phyloP scores from a whole-genome alignment of 2,113 vertebrate species.

The Acanthisitta chloris region DNA sequence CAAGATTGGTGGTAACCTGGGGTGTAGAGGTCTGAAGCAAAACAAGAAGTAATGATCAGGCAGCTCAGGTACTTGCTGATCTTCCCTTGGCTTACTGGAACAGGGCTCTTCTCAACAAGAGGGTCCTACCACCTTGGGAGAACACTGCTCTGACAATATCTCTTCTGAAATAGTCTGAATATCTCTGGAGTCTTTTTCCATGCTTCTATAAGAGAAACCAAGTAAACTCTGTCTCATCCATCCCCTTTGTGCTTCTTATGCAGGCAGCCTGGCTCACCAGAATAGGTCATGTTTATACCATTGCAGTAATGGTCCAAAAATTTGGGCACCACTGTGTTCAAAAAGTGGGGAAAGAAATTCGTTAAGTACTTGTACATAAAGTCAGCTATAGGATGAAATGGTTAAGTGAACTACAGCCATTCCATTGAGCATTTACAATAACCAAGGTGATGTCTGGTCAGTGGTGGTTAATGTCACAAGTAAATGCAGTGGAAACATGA shows the following conservation, averaged over 20 bases:
- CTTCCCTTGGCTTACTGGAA: not conserved
- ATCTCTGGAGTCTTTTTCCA: not conserved
- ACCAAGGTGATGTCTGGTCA: not conserved
- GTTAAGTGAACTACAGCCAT: not conserved
- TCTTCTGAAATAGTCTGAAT: not conserved
- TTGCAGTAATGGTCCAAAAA: not conserved
- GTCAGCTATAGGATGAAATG: not conserved
- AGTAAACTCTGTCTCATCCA: not conserved
- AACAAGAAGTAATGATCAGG: not conserved
- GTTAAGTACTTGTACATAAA: not conserved
- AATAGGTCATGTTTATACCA: not conserved
- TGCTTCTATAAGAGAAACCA: not conserved
- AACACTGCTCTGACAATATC: not conserved
- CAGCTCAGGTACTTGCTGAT: not conserved
- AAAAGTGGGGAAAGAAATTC: not conserved
- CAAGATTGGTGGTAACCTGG: not conserved
- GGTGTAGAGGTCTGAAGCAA: not conserved
- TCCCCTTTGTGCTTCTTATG: not conserved
- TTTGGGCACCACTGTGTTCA: not conserved
- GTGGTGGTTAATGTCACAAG: not conserved
- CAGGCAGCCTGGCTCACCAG: not conserved
- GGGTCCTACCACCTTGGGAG: not conserved
- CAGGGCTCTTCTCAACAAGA: not conserved
- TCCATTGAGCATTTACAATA: fast-evolving
- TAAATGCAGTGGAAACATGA: not conserved